These are phyloP conservation scores for Caradrina clavipalpis DNA, from an alignment of 2,888 invertebrate species.

Conservation along the genomic window DNA sequence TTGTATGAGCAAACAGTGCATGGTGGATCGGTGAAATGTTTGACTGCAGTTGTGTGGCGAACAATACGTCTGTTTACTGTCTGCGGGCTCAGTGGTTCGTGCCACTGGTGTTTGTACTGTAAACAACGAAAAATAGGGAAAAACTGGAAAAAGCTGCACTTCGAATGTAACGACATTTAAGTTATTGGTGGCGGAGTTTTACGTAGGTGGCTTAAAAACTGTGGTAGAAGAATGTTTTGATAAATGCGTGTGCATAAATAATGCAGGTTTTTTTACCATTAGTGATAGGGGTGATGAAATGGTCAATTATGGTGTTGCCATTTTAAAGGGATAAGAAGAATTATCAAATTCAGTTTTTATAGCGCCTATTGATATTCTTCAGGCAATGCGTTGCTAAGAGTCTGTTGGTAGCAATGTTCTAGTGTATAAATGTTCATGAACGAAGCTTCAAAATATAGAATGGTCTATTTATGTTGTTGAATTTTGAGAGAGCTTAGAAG, in stretches of 20 bases:
- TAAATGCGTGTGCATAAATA: not conserved
- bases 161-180: slow-evolving; percentile 52
- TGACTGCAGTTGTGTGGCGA: slow-evolving; percentile 48
- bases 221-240: not conserved
- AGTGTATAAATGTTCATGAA: too few relatives aligned
- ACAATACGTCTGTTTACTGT: slow-evolving; percentile 75
- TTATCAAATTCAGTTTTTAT: too few relatives aligned
- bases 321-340: too few relatives aligned
- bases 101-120: slow-evolving; percentile 79
- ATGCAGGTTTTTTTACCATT: not conserved
- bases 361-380: too few relatives aligned
- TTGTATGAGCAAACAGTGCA: slow-evolving; percentile 43
- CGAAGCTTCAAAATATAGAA: too few relatives aligned
- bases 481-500: too few relatives aligned
- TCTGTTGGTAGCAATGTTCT: too few relatives aligned
- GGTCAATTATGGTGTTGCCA: too few relatives aligned
- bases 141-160: slow-evolving; percentile 65
- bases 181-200: slow-evolving; percentile 51
- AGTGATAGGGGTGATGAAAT: too few relatives aligned
- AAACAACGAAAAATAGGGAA: slow-evolving; percentile 79
- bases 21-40: slow-evolving; percentile 48
- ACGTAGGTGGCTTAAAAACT: not conserved
- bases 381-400: too few relatives aligned
- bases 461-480: not conserved
- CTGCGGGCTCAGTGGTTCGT: slow-evolving; percentile 75